A percentile compares a stretch with the other conserved stretches of the same genome.
Conservation (phyloP, 2,797 vertebrate genomes). For the Momotus momota region DNA sequence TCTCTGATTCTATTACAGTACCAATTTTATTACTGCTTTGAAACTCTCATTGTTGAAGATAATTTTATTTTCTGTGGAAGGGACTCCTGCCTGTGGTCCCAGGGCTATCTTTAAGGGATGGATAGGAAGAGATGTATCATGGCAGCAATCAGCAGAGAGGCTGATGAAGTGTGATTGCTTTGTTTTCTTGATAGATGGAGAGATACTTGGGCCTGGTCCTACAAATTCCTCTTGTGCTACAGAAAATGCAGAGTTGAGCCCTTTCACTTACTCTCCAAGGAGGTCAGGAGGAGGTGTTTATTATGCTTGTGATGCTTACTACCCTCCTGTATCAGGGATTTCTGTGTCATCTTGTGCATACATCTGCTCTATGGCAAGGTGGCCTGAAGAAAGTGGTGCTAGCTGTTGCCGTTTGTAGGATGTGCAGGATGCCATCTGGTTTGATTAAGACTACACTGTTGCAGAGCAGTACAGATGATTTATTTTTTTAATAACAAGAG, state of each 20-base stretch:
- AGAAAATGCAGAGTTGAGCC: neutral
- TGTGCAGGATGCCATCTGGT: neutral
- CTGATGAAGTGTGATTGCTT: accelerated
- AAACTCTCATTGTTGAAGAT: neutral
- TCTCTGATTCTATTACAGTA: neutral
- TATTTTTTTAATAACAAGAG: neutral
- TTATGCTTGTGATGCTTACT: accelerated
- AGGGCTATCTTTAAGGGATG: neutral
- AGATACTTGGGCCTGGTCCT: neutral
- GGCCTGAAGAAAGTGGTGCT: neutral
- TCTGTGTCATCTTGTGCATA: neutral
- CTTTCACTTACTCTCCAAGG: accelerated
- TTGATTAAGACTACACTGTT: neutral
- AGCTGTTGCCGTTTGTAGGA: accelerated
- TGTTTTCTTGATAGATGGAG: neutral
- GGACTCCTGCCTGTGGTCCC: neutral
- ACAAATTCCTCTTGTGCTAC: too few species aligned
- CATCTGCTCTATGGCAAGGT: neutral
- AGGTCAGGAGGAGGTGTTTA: neutral
- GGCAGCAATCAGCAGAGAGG: accelerated
- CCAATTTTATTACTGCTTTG: neutral
- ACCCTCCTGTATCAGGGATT: accelerated
- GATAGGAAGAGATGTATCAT: accelerated
- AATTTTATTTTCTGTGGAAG: neutral
- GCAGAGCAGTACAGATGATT: neutral